Percentiles rank a stretch among this genome's conserved stretches.
phyloP scores from a whole-genome alignment of 2,888 invertebrate genomes.

The Pyrocoelia pectoralis region DNA sequence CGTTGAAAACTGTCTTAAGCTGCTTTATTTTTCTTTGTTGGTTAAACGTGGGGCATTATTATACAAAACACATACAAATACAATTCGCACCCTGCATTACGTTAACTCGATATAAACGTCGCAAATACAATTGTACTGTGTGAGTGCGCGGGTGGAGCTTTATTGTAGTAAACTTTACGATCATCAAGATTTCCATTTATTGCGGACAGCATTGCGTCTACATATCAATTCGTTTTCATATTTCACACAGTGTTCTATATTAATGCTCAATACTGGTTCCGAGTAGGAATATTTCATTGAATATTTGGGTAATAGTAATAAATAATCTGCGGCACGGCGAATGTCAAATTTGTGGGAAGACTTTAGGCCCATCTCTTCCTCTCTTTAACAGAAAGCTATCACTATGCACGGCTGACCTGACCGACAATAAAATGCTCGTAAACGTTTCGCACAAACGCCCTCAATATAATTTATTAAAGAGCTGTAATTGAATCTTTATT shows the following conservation, averaged over 20 bases:
- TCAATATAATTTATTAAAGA: conserved; percentile 49
- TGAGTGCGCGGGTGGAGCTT: conserved; percentile 49
- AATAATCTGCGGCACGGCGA: conserved; percentile 38
- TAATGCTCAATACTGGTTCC: conserved; percentile 15
- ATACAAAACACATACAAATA: conserved; percentile 27
- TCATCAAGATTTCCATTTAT: conserved; percentile 57
- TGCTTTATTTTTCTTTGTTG: conserved; percentile 7
- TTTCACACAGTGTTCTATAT: conserved; percentile 31
- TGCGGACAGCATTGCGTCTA: conserved; percentile 47
- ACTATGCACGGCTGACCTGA: conserved; percentile 36
- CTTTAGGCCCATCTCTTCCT: conserved; percentile 28
- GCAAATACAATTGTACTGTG: conserved; percentile 39
- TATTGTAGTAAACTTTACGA: conserved; percentile 56
- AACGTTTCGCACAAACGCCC: conserved; percentile 39
- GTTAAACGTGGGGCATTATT: conserved; percentile 16
- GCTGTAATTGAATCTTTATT: conserved; percentile 50
- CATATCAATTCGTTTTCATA: conserved; percentile 55
- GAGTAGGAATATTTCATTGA: conserved; percentile 31
- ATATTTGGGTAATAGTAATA: conserved; percentile 34
- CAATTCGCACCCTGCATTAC: conserved; percentile 25
- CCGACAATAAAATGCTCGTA: conserved; percentile 44
- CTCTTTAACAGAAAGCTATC: conserved; percentile 25
- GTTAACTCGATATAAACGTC: conserved; percentile 22
- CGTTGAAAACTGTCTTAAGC: not conserved
- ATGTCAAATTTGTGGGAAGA: conserved; percentile 42